Evolutionary conservation across 1,140 invertebrate genomes (phyloP).

Genomic region (Drosophila guanche): DNA sequence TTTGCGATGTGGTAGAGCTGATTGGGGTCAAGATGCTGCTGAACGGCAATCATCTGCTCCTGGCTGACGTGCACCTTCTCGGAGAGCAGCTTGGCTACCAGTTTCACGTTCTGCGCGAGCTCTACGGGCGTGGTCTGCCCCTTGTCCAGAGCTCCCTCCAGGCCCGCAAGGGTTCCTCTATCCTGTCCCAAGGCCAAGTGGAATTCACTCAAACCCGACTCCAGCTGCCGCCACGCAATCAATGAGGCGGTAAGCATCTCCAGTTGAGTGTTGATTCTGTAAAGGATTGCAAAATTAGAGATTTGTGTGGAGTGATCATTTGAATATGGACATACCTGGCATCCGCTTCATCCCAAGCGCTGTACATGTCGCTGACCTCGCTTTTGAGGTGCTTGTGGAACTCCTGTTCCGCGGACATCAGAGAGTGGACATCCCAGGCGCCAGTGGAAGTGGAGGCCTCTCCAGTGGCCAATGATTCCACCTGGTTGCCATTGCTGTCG

Average conservation of each 20-base stretch:
- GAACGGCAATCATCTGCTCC: constrained; percentile 80
- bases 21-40: constrained; percentile 78
- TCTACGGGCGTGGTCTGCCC: constrained; percentile 86
- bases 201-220: constrained; percentile 86
- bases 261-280: constrained; percentile 76
- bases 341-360: constrained; percentile 90
- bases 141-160: constrained; percentile 86
- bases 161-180: constrained; percentile 86
- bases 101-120: constrained; percentile 87
- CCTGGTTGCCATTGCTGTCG: constrained; percentile 75
- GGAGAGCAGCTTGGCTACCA: constrained; percentile 88
- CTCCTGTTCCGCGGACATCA: constrained; percentile 82
- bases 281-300: background rate
- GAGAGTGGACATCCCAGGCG: constrained; percentile 75
- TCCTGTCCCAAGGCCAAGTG: constrained; percentile 87
- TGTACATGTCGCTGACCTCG: constrained; percentile 89
- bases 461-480: constrained; percentile 48
- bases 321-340: constrained; percentile 86
- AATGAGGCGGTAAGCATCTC: constrained; percentile 83
- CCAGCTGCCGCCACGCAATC: constrained; percentile 87
- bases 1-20: constrained; percentile 80
- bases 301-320: background rate
- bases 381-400: constrained; percentile 87
- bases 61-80: constrained; percentile 85
- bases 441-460: constrained; percentile 43